Conservation (phyloP, 2,113 vertebrate genomes). For the Eretmochelys imbricata region DNA sequence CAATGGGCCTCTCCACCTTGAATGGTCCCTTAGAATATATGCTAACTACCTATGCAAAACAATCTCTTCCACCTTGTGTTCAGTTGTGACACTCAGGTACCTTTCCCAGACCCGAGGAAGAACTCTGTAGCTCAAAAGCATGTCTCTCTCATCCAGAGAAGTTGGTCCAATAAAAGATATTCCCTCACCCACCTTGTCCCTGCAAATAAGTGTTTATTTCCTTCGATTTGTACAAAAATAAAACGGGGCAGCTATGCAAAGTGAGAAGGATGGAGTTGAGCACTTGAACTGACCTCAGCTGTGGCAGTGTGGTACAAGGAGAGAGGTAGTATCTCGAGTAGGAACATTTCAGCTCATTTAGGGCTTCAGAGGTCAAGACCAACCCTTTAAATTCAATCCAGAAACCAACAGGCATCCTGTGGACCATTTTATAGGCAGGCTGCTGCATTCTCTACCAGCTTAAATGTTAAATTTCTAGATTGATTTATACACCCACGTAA, state of each 20-base stretch:
- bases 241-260: not conserved
- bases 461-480: not conserved
- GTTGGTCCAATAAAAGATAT: not conserved
- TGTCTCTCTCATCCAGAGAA: not conserved
- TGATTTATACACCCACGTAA: conserved; percentile 3
- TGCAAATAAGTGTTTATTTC: not conserved
- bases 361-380: not conserved
- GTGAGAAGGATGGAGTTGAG: not conserved
- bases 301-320: not conserved
- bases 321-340: not conserved
- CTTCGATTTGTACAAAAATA: not conserved
- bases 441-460: not conserved
- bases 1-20: no score
- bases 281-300: not conserved
- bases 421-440: not conserved
- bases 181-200: not conserved
- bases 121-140: no score
- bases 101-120: no score
- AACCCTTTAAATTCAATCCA: not conserved
- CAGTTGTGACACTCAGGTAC: no score
- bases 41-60: no score
- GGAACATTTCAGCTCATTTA: accelerated
- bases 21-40: no score
- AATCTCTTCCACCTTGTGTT: no score
- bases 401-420: not conserved